Conservation (phyloP, 2,113 vertebrate genomes). For the Colossoma macropomum region DNA sequence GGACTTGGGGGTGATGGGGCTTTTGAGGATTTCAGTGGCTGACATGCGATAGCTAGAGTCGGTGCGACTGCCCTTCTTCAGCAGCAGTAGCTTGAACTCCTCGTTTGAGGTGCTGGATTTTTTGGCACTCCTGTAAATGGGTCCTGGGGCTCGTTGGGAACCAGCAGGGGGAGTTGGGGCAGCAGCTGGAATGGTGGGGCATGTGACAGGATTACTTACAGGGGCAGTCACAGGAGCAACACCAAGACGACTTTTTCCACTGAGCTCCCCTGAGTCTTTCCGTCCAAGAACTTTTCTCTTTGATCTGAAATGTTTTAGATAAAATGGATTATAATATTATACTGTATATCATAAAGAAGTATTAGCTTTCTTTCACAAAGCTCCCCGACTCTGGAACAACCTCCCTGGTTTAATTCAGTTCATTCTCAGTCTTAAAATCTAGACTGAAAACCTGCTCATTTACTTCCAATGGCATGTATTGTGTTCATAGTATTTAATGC, state of each 20-base stretch:
- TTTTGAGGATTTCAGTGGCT: slow-evolving; percentile 96
- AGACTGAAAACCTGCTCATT: too few relatives aligned
- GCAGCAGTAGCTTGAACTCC: slow-evolving; percentile 94
- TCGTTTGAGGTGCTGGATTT: slow-evolving; percentile 97
- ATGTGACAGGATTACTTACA: slow-evolving; percentile 60
- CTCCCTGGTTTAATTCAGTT: too few relatives aligned
- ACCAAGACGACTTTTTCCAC: slow-evolving; percentile 84
- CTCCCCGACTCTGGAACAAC: too few relatives aligned
- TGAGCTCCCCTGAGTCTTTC: slow-evolving; percentile 93
- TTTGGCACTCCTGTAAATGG: slow-evolving; percentile 96
- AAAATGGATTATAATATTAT: background rate
- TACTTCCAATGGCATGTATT: too few relatives aligned
- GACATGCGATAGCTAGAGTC: slow-evolving; percentile 98
- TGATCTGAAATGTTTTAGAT: slow-evolving; percentile 78
- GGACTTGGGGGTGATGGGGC: slow-evolving; percentile 91
- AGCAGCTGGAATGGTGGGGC: slow-evolving; percentile 44
- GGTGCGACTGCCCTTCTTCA: slow-evolving; percentile 95
- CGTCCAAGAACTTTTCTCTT: slow-evolving; percentile 98
- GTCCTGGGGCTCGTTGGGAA: slow-evolving; percentile 89
- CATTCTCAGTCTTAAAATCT: too few relatives aligned
- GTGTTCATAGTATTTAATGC: too few relatives aligned
- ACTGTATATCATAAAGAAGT: background rate
- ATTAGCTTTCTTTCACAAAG: too few relatives aligned
- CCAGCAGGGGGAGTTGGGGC: slow-evolving; percentile 68
- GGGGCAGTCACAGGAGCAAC: slow-evolving; percentile 57